Evolutionary conservation across 1,140 invertebrate species (phyloP), one percentile per base, ranked within the genome.

Genomic region (Eubasilissa regina): DNA sequence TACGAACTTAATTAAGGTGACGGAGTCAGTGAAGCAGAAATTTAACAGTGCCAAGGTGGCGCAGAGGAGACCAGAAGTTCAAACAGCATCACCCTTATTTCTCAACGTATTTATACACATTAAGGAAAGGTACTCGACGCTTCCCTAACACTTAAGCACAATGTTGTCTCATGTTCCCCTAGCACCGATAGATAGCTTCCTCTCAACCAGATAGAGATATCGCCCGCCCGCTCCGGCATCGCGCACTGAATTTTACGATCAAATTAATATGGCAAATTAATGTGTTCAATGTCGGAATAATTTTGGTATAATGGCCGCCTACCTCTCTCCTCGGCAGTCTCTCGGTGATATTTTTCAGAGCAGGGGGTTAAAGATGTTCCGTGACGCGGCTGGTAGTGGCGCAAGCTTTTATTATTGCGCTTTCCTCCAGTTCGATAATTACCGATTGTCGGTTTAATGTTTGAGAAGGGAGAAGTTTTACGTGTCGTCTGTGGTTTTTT

Each of bases 241-340:
- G 75, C 79, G 81, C 60, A 80, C 79, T 81, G 80, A 89, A 87
- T 89, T 89, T 89, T 89, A 89, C 88, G 85, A 86, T 86, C 84
- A 89, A 89, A 89, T 89, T 89, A 89, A 89, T 89, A 89, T 89
- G 87, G 87, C 88, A 89, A 89, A 89, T 89, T 89, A 89, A 89
- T 89, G 88, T 87, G 87, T 87, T 86, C 76, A 78, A 68, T 80
- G 81, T 82, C 81, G 81, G 81, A 80, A 82, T 82, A 82, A 82
- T 82, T 82, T 82, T 48, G 73, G 56, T 78, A 68, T 80, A 82
- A 82, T 82, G 78, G 81, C 75, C 78, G 53, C 62, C 80, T 74
- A 75, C 77, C 77, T 74, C 53, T 47, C 62, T 47, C 64, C 62
- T 62, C 35, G 43, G 35, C 60, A 68, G 75, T 72, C 64, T 66